Conservation (phyloP, 1,140 invertebrate genomes). For the Zeugodacus cucurbitae region DNA sequence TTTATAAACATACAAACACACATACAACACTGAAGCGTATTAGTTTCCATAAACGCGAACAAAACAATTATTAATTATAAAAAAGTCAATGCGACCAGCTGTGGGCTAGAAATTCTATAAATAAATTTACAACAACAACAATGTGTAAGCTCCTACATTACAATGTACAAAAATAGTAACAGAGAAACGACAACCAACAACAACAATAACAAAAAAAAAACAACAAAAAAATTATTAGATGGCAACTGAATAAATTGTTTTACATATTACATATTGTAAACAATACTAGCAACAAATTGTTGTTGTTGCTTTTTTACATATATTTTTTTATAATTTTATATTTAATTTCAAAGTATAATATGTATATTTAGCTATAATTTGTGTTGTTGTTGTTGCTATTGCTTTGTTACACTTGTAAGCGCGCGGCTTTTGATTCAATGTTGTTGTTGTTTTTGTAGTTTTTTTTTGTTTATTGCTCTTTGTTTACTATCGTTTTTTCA, state of each 20-base stretch:
- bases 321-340: background rate
- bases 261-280: background rate
- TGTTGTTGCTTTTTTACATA: background rate
- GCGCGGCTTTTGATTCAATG: background rate
- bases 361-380: background rate
- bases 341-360: background rate
- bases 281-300: background rate
- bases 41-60: background rate
- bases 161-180: background rate
- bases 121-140: background rate
- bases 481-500: too few species aligned
- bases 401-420: background rate
- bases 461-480: background rate
- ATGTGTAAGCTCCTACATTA: background rate
- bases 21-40: background rate
- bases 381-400: background rate
- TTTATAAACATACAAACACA: background rate
- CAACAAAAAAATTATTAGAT: background rate
- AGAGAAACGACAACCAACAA: background rate
- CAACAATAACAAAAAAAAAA: background rate
- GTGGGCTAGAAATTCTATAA: background rate
- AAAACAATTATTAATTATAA: too few species aligned
- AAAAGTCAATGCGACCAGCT: background rate
- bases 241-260: background rate
- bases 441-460: background rate